phyloP scores from a whole-genome alignment of 2,113 vertebrate species.

The Leuciscus idus region DNA sequence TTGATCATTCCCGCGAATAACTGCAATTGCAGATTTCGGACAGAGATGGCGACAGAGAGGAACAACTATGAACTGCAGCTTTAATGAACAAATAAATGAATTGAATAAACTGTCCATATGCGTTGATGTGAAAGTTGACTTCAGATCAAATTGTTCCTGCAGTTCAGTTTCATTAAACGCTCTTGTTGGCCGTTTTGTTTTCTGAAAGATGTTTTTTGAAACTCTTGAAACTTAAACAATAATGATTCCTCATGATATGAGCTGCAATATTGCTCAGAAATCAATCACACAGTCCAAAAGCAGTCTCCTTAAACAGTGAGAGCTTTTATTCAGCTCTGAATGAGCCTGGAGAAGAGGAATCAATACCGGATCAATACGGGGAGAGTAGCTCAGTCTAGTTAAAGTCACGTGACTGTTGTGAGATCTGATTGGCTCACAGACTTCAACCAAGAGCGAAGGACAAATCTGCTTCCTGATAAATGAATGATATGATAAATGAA shows the following conservation, averaged over 20 bases:
- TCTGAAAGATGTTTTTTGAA: background rate
- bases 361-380: conserved; percentile 42
- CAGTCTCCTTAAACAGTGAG: conserved; percentile 1
- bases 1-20: no score
- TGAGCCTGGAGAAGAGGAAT: conserved; percentile 34
- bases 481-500: conserved; percentile 40
- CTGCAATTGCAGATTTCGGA: no score
- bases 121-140: background rate
- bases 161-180: background rate
- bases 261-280: background rate
- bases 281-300: background rate
- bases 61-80: no score
- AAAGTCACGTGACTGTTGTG: conserved; percentile 13
- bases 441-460: background rate
- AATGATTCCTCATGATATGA: background rate
- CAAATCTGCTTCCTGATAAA: conserved; percentile 28
- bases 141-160: background rate
- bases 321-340: conserved; percentile 3
- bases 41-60: no score
- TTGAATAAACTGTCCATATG: background rate
- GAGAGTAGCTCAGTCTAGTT: conserved; percentile 8
- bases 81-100: no score
- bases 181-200: background rate
- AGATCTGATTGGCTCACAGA: conserved; percentile 12
- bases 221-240: background rate